Percentiles rank a stretch among this genome's conserved stretches.
phyloP scores from a whole-genome alignment of 2,113 vertebrate genomes.

The Lycocorax pyrrhopterus region DNA sequence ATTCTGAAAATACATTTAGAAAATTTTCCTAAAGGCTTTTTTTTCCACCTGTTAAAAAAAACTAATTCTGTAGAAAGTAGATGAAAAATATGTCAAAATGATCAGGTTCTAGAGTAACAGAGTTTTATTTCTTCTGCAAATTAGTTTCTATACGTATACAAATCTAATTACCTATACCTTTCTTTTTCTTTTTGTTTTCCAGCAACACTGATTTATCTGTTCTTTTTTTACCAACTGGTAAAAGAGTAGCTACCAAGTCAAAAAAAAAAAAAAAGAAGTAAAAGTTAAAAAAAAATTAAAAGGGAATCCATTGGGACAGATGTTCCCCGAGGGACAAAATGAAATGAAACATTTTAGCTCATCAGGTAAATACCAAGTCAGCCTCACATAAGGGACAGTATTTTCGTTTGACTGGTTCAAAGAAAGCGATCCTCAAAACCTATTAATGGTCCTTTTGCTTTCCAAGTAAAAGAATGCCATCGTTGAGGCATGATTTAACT shows the following conservation, averaged over 20 bases:
- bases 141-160: neutral
- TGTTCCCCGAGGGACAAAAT: neutral
- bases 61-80: neutral
- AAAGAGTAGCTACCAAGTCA: neutral
- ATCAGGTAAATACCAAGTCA: neutral
- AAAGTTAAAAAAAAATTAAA: neutral
- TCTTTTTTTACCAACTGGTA: neutral
- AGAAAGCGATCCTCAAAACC: neutral
- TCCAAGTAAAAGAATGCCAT: neutral
- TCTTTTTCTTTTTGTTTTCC: neutral
- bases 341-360: slow-evolving; percentile 8
- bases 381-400: neutral
- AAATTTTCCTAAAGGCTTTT: neutral
- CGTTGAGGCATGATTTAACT: neutral
- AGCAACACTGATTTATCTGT: neutral
- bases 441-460: neutral
- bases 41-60: neutral
- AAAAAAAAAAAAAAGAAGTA: neutral
- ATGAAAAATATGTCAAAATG: neutral
- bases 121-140: neutral
- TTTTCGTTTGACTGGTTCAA: slow-evolving; percentile 34
- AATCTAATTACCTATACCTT: neutral
- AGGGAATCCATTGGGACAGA: neutral
- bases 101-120: neutral
- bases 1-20: neutral